Conservation (phyloP, 1,140 invertebrate genomes). For the Papilio machaon region DNA sequence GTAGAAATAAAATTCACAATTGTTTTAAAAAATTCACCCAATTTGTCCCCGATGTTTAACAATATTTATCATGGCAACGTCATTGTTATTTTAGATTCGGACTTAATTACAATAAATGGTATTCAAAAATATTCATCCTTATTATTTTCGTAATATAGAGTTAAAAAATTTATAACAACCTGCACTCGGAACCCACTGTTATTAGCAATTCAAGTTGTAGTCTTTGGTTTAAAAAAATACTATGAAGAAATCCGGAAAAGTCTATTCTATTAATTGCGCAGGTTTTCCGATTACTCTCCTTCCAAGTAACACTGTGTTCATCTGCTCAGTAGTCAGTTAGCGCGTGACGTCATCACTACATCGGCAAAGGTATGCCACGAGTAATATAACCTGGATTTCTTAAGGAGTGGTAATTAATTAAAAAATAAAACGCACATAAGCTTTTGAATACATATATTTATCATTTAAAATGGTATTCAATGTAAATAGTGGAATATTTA, state of each 20-base stretch:
- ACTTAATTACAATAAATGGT: slow-evolving; percentile 33
- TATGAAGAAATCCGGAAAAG: background rate
- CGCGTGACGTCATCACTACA: too few relatives aligned
- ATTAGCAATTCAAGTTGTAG: too few relatives aligned
- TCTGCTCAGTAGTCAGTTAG: too few relatives aligned
- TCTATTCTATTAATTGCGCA: background rate
- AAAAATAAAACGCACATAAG: slow-evolving; percentile 43
- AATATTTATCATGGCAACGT: slow-evolving; percentile 16
- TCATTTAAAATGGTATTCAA: slow-evolving; percentile 64
- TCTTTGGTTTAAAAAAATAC: background rate
- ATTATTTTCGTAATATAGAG: slow-evolving; percentile 25
- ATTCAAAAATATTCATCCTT: slow-evolving; percentile 31
- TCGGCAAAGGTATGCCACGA: too few relatives aligned
- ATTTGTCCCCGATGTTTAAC: background rate
- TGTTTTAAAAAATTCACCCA: slow-evolving; percentile 1
- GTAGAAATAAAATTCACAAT: slow-evolving; percentile 23
- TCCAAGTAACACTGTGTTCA: too few relatives aligned
- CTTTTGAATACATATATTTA: slow-evolving; percentile 72
- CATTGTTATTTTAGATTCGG: slow-evolving; percentile 21
- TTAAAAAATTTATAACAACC: background rate
- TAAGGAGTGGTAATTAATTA: background rate
- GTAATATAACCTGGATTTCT: too few relatives aligned
- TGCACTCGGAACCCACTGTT: background rate
- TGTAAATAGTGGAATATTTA: slow-evolving; percentile 79
- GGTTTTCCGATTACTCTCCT: too few relatives aligned